Conservation (phyloP, 2,888 invertebrate genomes). For the Orgyia antiqua region DNA sequence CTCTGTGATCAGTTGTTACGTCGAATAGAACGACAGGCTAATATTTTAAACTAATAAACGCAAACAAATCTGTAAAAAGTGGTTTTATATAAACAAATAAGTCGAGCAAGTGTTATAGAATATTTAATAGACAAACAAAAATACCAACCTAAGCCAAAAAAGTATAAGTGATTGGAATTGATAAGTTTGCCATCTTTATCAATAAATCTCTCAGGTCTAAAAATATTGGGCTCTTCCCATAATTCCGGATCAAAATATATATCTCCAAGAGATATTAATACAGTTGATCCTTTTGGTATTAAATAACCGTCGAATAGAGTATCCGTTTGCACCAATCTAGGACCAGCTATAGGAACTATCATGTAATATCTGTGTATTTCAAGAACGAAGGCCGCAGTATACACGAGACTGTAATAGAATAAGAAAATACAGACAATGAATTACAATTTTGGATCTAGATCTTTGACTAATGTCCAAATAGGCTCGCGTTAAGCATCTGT, state of each 20-base stretch:
- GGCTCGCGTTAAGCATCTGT: too few species aligned
- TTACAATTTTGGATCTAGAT: too few species aligned
- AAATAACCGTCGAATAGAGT: slow-evolving; percentile 54
- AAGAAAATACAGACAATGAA: too few species aligned
- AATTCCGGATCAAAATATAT: slow-evolving; percentile 69
- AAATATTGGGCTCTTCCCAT: slow-evolving; percentile 79
- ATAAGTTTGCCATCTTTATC: slow-evolving; percentile 69
- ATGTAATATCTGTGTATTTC: slow-evolving; percentile 77
- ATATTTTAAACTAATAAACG: too few species aligned
- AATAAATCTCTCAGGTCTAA: slow-evolving; percentile 81
- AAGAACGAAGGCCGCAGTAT: slow-evolving; percentile 74
- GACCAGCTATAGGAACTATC: slow-evolving; percentile 75
- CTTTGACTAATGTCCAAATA: too few species aligned
- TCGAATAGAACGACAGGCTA: too few species aligned
- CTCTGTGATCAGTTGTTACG: too few species aligned
- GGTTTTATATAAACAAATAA: too few species aligned
- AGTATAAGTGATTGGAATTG: slow-evolving; percentile 75
- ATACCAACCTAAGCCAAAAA: slow-evolving; percentile 82
- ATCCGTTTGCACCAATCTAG: slow-evolving; percentile 56
- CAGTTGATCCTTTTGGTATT: slow-evolving; percentile 71
- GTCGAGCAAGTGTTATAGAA: too few species aligned
- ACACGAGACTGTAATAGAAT: slow-evolving; percentile 58
- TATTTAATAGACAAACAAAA: too few species aligned
- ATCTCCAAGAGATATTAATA: slow-evolving; percentile 73
- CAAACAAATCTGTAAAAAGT: too few species aligned